Evolutionary conservation across 2,113 vertebrate species (phyloP), one percentile per base, ranked within the genome.

Genomic region (Bos javanicus): DNA sequence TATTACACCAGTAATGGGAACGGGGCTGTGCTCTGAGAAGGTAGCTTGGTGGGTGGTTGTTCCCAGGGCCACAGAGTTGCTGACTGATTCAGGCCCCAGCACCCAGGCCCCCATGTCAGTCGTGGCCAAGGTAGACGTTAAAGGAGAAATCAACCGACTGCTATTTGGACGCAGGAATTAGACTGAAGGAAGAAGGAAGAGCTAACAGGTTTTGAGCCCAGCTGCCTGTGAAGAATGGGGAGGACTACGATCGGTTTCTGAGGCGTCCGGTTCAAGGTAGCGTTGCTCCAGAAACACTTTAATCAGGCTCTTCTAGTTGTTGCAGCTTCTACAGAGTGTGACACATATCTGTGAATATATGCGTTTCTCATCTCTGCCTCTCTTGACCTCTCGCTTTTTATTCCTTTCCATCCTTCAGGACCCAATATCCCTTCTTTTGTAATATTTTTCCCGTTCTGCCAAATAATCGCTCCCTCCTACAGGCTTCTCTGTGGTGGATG

Each of bases 291-390:
- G 6, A 39, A 67, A 78, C 43, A n/a, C 26, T 33, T 60, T 21
- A 46, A 9, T 78, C 43, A 39, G 7, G 3, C 43, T 80, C 19
- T 88, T 17, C 28, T 43, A 21, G 25, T 52, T 30, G 39, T 74
- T 57, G 46, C 36, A 90, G 48, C 62, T 81, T 91, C 25, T 10
- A 0, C 3, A 3, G 3, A 56, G n/a, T 13, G 25, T 57, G 25
- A 15, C 33, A 1, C 28, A 1, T 10, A 14, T n/a, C n/a, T 59
- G 0, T 48, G n/a, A 14, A 1, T 28, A 8, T 8, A 10, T 11
- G 62, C 25, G 28, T 46, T 57, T 48, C 17, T 78, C 17, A 30
- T 62, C 74, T 78, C 39, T 92, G 62, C 62, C 36, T 90, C 91
- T 94, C 39, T 64, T 46, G 12, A 26, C 83, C 25, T 84, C 50